Conservation (phyloP, 2,797 vertebrate species). For the Poecilia picta region DNA sequence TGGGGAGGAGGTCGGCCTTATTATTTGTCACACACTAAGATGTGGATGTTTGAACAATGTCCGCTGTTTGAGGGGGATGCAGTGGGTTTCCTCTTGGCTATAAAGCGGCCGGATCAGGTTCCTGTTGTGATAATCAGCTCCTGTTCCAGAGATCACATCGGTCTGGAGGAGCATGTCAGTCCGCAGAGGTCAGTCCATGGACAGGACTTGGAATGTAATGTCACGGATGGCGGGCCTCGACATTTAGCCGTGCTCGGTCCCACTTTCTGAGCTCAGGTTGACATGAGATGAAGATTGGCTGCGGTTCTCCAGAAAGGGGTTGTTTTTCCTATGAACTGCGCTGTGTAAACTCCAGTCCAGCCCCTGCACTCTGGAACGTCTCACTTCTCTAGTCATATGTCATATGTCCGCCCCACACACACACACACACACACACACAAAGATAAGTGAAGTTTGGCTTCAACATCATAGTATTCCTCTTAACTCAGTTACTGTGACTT, state of each 20-base stretch:
- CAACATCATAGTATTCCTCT: background rate
- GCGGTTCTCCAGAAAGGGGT: constrained; percentile 17
- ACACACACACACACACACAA: too few species aligned
- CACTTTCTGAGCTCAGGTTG: constrained; percentile 21
- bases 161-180: constrained; percentile 63
- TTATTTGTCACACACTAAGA: constrained; percentile 50
- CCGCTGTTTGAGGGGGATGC: constrained; percentile 70
- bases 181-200: constrained; percentile 57
- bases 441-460: background rate
- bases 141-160: constrained; percentile 48
- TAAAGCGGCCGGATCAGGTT: constrained; percentile 68
- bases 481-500: background rate
- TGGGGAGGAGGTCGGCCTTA: background rate
- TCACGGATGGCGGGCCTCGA: constrained; percentile 14
- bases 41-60: constrained; percentile 73
- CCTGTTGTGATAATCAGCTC: constrained; percentile 68
- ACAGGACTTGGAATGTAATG: constrained; percentile 31
- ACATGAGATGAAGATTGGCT: constrained; percentile 8
- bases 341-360: constrained; percentile 38
- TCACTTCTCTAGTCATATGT: constrained; percentile 3
- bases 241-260: constrained; percentile 25
- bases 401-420: too few species aligned
- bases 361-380: constrained; percentile 20
- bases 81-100: constrained; percentile 68
- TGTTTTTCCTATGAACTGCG: constrained; percentile 4